Evolutionary conservation across 2,888 invertebrate species (phyloP).

Genomic region (Metellina segmentata): DNA sequence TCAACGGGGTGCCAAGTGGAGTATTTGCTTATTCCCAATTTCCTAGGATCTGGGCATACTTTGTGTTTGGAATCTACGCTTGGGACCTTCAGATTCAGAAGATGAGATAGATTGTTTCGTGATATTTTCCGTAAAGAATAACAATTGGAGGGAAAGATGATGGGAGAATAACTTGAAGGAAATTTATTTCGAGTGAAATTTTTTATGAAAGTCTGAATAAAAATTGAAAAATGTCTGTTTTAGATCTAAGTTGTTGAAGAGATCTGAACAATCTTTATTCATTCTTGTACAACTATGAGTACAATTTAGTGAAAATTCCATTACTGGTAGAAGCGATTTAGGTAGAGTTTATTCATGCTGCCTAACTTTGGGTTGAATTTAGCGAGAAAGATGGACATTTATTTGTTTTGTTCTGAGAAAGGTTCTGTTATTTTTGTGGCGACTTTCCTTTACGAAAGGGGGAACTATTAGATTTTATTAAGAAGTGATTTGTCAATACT

Average conservation of each 20-base stretch:
- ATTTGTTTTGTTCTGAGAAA: too few species aligned
- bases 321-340: too few species aligned
- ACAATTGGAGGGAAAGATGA: background rate
- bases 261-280: too few species aligned
- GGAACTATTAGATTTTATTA: conserved; percentile 70
- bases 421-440: background rate
- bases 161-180: background rate
- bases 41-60: background rate
- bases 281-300: too few species aligned
- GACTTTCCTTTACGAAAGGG: conserved; percentile 22
- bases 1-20: conserved; percentile 23
- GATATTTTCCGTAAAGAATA: conserved; percentile 1
- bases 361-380: too few species aligned
- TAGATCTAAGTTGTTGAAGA: too few species aligned
- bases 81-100: background rate
- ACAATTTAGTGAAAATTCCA: too few species aligned
- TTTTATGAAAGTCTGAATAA: background rate
- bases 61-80: background rate
- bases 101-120: conserved; percentile 2
- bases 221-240: too few species aligned
- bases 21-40: conserved; percentile 25
- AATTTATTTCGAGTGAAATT: background rate
- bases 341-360: too few species aligned
- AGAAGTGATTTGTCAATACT: conserved; percentile 53
- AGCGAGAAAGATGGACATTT: too few species aligned